Evolutionary conservation across 2,888 invertebrate genomes (phyloP), one percentile per base, ranked within the genome.

Genomic region (Caenorhabditis angaria): DNA sequence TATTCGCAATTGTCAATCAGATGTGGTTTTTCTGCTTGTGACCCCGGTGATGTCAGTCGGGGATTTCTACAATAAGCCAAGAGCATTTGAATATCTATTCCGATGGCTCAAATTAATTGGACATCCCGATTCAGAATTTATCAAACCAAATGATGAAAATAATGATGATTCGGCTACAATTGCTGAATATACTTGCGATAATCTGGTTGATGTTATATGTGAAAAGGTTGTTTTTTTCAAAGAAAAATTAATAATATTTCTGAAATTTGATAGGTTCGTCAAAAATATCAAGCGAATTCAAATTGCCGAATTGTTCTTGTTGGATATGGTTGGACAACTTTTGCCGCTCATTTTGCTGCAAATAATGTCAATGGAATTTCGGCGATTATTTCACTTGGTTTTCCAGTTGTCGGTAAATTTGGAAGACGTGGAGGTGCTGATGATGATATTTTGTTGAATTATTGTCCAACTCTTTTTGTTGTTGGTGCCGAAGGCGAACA

Each of bases 381-480:
- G 2, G 83, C 82, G 6, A 65, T 85, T 50, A 72, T 85, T 54
- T 76, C 83, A 53, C 76, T 85, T 35, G 82, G 81, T n/a, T 85
- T 83, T 55, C 84, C 84, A 0, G 63, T 81, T 1, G 64, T 64
- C 27, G 76, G 68, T 5, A 55, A 62, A 10, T 54, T 69, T 24
- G 84, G 85, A 25, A 62, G 70, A 24, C 54, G 85, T 69, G 85
- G 84, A 56, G 84, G 82, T 3, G 76, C 81, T 8, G 85, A 85
- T 29, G 85, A 85, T 65, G 82, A 83, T 25, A 83, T 83, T 25
- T 74, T 76, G 18, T 65, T 85, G 22, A 83, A 84, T 14, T 85
- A 85, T 63, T 84, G 84, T 54, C 81, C 84, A 0, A 73, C 83
- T 24, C 76, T 85, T 18, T 85, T 85, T 64, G 72, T 85, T 24